These are phyloP conservation scores for Lepidurus packardi DNA, from an alignment of 1,140 invertebrate genomes.

Conservation along the genomic window DNA sequence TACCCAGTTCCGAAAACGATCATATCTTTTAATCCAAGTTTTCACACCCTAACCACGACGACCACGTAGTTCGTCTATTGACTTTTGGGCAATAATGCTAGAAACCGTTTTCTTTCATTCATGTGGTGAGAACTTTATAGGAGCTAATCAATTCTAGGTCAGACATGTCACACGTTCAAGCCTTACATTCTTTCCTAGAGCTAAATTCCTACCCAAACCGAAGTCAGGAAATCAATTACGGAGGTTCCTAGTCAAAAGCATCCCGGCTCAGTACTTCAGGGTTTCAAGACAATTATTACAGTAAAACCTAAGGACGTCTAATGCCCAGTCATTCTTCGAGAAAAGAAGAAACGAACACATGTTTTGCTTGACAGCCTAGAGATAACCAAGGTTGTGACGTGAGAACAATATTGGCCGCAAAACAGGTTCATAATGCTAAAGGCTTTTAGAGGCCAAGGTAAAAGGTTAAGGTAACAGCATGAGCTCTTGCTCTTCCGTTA, in stretches of 20 bases:
- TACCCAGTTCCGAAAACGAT: too few species aligned
- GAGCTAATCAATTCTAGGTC: background rate
- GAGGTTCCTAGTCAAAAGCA: background rate
- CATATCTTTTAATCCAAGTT: background rate
- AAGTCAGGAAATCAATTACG: background rate
- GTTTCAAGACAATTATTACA: too few species aligned
- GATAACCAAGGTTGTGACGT: background rate
- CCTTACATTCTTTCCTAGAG: conserved; percentile 4
- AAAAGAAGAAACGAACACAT: background rate
- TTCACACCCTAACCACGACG: background rate
- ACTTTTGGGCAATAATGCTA: background rate
- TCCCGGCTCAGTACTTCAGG: too few species aligned
- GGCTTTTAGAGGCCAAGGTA: conserved; percentile 2
- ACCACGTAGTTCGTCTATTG: background rate
- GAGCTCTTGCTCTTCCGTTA: too few species aligned
- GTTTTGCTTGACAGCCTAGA: background rate
- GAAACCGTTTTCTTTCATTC: background rate
- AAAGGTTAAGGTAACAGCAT: background rate
- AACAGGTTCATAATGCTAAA: background rate
- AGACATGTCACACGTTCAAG: conserved; percentile 11
- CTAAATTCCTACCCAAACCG: background rate
- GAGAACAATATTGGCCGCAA: background rate
- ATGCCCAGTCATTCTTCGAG: background rate
- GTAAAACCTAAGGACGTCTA: background rate
- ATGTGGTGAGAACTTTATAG: background rate